Evolutionary conservation across 2,797 vertebrate species (phyloP), one percentile per base, ranked within the genome.

Genomic region (Spinibarbus caldwelli): DNA sequence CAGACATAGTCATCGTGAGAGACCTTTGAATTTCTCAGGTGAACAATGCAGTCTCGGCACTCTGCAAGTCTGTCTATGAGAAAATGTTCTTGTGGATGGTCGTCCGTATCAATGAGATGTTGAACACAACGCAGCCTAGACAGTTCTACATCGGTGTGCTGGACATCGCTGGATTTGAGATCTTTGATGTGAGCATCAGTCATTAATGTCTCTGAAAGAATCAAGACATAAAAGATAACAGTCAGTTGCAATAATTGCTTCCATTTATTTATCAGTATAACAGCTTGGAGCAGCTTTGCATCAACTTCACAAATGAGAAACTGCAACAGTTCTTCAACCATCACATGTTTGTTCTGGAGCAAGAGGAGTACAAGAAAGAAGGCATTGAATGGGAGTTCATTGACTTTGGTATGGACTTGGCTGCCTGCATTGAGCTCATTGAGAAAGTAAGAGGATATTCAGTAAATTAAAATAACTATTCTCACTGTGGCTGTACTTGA

Each of bases 11-110:
- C 43, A 43, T 43, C 43, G 11, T 43, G 43, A 43, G 43, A 43
- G 6, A 52, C 29, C 15, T 31, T 23, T 85, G 8, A 7, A 36
- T 26, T 71, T 73, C 11, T 19, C 85, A 97, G 96, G 96, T 97
- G 31, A 94, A 96, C 76, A 96, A 97, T 0, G 90, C 96, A 3
- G 38, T 41, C 38, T 41, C 38, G 38, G 38, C 38, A 41, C 38
- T 41, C 38, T 9, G 38, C 38, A 41, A 41, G 38, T 96, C 97
- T 0, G 93, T 97, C 31, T 97, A 97, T 5, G 96, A 97, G 87
- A 97, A 97, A 49, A 90, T 97, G 88, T 97, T 98, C 92, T 34
- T 95, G 31, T 97, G 96, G 97, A 97, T 97, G 96, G 97, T 97
- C 0, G 62, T 94, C 0, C 91, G 95, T 23, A 96, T 97, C 87